phyloP scores from a whole-genome alignment of 37 sponge, comb jelly and placozoan genomes.

The Aplysina aerophoba region DNA sequence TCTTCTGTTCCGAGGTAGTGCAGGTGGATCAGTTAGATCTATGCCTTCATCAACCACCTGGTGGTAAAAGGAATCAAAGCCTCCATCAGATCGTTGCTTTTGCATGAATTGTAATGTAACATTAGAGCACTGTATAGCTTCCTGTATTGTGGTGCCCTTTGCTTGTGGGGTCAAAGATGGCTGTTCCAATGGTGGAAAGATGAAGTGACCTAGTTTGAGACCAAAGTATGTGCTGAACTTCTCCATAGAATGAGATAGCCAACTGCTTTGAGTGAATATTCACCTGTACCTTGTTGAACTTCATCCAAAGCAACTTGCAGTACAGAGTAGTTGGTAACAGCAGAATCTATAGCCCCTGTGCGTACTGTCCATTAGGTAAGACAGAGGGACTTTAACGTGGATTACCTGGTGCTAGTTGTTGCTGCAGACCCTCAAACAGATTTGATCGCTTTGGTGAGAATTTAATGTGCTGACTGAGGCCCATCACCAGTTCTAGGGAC shows the following conservation, averaged over 20 bases:
- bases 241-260: slow-evolving; percentile 18
- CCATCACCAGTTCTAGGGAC: slow-evolving; percentile 22
- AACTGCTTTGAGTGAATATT: slow-evolving; percentile 10
- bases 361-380: slow-evolving; percentile 43
- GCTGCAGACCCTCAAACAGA: background rate
- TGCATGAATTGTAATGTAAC: slow-evolving; percentile 13
- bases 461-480: background rate
- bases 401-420: background rate
- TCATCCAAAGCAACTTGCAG: background rate
- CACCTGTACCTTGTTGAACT: slow-evolving; percentile 1
- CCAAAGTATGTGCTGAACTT: slow-evolving; percentile 29
- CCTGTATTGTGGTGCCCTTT: slow-evolving; percentile 21
- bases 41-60: slow-evolving; percentile 13
- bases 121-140: slow-evolving; percentile 20
- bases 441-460: slow-evolving; percentile 19
- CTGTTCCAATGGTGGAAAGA: slow-evolving; percentile 28
- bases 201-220: slow-evolving; percentile 15
- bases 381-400: slow-evolving; percentile 34
- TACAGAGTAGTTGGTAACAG: slow-evolving; percentile 15
- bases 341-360: slow-evolving; percentile 30
- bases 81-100: slow-evolving; percentile 32
- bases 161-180: slow-evolving; percentile 23
- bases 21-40: slow-evolving; percentile 32
- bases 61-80: slow-evolving; percentile 43
- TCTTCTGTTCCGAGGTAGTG: slow-evolving; percentile 44